Evolutionary conservation across 1,140 invertebrate genomes (phyloP), one percentile per base, ranked within the genome.

Genomic region (Agrypnia vestita): DNA sequence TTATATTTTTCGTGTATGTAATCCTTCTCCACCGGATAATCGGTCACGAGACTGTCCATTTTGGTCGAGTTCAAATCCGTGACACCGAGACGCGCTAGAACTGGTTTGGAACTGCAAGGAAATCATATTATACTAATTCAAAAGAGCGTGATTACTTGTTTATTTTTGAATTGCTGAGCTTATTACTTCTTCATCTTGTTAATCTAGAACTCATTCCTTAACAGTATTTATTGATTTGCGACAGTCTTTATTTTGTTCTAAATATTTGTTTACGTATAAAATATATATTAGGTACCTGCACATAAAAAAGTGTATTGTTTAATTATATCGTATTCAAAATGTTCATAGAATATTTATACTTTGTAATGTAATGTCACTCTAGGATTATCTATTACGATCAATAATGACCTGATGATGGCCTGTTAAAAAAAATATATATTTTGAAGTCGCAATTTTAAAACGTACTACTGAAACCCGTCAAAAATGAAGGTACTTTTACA

Each of bases 1-100:
- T 85, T 85, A 84, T 92, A 92, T 0, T 87, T 76, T 0, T 91
- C 89, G 81, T 91, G 88, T 0, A 83, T 69, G 59, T 86, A 87
- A 3, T 89, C 83, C 1, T 75, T n/a, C n/a, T n/a, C 83, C 49
- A 91, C 84, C 11, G 81, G 79, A n/a, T 84, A 77, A 77, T 89
- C 88, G 0, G 86, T 85, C 0, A 86, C 80, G 0, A 80, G 35
- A 51, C 85, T 84, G 44, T 84, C 86, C 4, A 71, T 46, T 1
- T n/a, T n/a, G n/a, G 61, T 83, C 8, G 71, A 78, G 0, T 86
- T 85, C 7, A 89, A 75, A 7, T 86, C 82, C 3, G 85, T 78
- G 0, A 86, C 85, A 0, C 88, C 88, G 53, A 85, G 80, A 3
- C 88, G 86, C 0, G 84, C 85, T 43, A 89, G 82, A 9, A 77